Base-by-base conservation (phyloP, 2,797 vertebrate species). In the Parotocinclus haroldoi region DNA sequence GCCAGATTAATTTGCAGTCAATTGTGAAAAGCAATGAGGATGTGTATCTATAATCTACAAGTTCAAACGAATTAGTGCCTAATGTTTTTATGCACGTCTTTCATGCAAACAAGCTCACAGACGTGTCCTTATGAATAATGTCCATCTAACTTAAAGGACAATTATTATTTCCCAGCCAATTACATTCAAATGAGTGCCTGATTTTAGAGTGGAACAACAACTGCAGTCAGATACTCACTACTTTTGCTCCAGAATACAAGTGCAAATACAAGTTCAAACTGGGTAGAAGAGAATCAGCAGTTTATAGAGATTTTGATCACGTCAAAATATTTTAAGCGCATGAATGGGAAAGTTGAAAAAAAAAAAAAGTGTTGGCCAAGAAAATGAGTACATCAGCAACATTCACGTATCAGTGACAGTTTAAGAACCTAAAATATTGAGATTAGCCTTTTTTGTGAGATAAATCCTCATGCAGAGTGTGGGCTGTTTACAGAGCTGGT, bases 141-240 rank as follows among this genome's bases (percentile, higher is more conserved):
- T 56, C 64, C 63, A 62, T 63, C 54, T 69, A 73, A 52, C 8
- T 36, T 27, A 48, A 54, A 19, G 65, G 65, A 76, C 57, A 36
- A 68, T 75, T 58, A 68, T 67, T 75, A 77, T 69, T 75, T 74
- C 72, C 40, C 65, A 72, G 68, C 45, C 69, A 72, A 70, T 82
- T 77, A 74, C 54, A 54, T 53, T 54, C 12, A 13, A 48, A 66
- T 66, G 72, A 82, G 46, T 76, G 82, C 57, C 75, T 76, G 68
- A 13, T 42, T 45, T 42, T 46, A 38, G 52, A 57, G 38, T 11
- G 16, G 67, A 71, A 73, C 74, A 64, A 57, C 61, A 74, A 56
- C 69, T 49, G 63, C 52, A 18, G 48, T 16, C 48, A n/a, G n/a
- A n/a, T n/a, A n/a, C 27, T 27, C 27, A 27, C 48, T n/a, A 13